Evolutionary conservation across 2,888 invertebrate species (phyloP), one percentile per base, ranked within the genome.

Genomic region (Drosophila glabriapex): DNA sequence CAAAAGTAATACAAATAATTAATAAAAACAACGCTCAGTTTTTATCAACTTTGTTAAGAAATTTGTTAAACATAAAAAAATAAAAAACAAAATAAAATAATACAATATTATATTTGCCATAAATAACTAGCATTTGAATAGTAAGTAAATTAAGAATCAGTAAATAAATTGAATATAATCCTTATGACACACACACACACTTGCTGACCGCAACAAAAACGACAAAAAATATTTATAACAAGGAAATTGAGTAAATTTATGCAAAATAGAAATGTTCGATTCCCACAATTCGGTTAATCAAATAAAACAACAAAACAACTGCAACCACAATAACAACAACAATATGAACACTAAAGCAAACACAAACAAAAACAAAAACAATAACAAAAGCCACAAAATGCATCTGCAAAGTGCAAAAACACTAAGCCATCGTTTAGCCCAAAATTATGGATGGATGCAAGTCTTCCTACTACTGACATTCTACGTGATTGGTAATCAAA

Each of bases 401-500:
- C 77, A 77, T 64, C 83, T 68, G 58, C 55, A 76, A 76, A 72
- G 75, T 76, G 76, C 74, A 80, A 82, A 78, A 78, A 82, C 80
- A 73, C 50, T 70, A 58, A 81, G 68, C 64, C 83, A 85, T 80
- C 76, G 70, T 74, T 68, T 84, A 71, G 65, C 67, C 61, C 72
- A 63, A 70, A 72, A 49, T 54, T 73, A 71, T 70, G 82, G 85
- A 74, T 87, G 85, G 83, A 73, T 85, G 86, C 92, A 92, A 91
- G 92, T 93, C 90, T 92, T 93, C 89, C 92, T 93, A 81, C 80
- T 93, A 89, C 83, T 93, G 87, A 90, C 92, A 86, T 85, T 93
- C 82, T 92, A 91, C 91, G 93, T 93, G 91, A 92, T 93, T 91
- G 93, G 93, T 91, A 93, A 93, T 92, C 91, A 93, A 93, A 93